Conservation (phyloP, 1,140 invertebrate genomes). For the Brachionus manjavacas region DNA sequence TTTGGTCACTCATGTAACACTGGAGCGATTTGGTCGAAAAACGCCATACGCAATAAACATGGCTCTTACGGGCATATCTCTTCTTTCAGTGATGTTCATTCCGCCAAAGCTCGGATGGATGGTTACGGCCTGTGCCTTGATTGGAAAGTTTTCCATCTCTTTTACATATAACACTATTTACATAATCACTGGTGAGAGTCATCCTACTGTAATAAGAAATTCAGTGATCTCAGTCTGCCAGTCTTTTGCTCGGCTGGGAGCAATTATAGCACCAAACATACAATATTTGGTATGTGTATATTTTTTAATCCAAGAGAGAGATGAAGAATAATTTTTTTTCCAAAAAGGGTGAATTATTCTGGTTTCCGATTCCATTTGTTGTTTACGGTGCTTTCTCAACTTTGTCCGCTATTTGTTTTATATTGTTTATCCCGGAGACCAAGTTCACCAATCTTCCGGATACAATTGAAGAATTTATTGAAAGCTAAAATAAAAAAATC, state of each 20-base stretch:
- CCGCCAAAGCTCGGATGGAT: background rate
- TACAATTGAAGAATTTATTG: constrained; percentile 45
- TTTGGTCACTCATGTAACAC: constrained; percentile 39
- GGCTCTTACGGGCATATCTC: constrained; percentile 11
- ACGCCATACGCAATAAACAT: constrained; percentile 10
- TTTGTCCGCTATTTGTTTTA: constrained; percentile 42
- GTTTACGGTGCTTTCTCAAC: constrained; percentile 46
- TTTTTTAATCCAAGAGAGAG: background rate
- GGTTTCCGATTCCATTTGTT: constrained; percentile 43
- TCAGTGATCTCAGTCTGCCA: constrained; percentile 1
- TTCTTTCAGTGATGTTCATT: background rate
- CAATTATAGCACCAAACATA: constrained; percentile 26
- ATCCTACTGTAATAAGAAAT: constrained; percentile 40
- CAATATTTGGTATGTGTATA: background rate
- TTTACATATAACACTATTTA: constrained; percentile 35
- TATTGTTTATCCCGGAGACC: constrained; percentile 47
- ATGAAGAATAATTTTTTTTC: background rate
- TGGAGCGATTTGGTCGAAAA: constrained; percentile 43
- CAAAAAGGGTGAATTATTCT: constrained; percentile 29
- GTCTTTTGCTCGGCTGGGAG: background rate
- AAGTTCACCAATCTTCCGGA: constrained; percentile 46
- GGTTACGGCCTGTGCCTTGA: constrained; percentile 2
- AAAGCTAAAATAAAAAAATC: too few relatives aligned
- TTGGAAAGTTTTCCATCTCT: constrained; percentile 25
- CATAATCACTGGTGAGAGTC: constrained; percentile 6